phyloP scores from a whole-genome alignment of 1,140 invertebrate genomes.

The Drosophila sturtevanti region DNA sequence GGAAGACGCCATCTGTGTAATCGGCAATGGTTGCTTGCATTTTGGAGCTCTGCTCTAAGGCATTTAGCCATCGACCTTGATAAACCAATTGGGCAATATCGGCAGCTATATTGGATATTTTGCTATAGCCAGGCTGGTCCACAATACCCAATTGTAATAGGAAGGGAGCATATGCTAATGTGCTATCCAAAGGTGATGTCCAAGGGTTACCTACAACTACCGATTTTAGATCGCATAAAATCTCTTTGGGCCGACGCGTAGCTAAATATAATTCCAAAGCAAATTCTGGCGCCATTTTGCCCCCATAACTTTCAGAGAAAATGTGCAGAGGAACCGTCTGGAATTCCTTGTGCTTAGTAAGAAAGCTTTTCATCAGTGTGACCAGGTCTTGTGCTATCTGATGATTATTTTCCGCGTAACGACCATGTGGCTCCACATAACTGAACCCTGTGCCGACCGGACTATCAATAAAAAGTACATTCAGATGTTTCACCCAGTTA shows the following conservation, averaged over 20 bases:
- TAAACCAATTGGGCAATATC: conserved; percentile 84
- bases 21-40: conserved; percentile 42
- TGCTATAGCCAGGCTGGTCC: conserved; percentile 85
- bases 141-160: conserved; percentile 84
- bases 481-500: conserved; percentile 91
- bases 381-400: conserved; percentile 92
- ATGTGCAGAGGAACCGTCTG: conserved; percentile 90
- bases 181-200: conserved; percentile 93
- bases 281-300: conserved; percentile 94
- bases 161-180: conserved; percentile 91
- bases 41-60: conserved; percentile 68
- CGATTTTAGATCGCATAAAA: conserved; percentile 89
- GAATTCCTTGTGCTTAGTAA: conserved; percentile 86
- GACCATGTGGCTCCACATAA: conserved; percentile 86
- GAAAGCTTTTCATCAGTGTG: conserved; percentile 87
- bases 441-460: conserved; percentile 95
- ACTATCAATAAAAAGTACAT: conserved; percentile 94
- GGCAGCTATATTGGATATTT: conserved; percentile 80
- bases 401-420: conserved; percentile 86
- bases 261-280: conserved; percentile 85
- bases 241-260: conserved; percentile 84
- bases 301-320: conserved; percentile 94
- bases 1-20: conserved; percentile 48
- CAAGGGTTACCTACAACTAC: conserved; percentile 93
- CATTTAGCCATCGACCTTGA: conserved; percentile 84